phyloP scores from a whole-genome alignment of 2,113 vertebrate species.

The Pseudolaguvia tuberculata region DNA sequence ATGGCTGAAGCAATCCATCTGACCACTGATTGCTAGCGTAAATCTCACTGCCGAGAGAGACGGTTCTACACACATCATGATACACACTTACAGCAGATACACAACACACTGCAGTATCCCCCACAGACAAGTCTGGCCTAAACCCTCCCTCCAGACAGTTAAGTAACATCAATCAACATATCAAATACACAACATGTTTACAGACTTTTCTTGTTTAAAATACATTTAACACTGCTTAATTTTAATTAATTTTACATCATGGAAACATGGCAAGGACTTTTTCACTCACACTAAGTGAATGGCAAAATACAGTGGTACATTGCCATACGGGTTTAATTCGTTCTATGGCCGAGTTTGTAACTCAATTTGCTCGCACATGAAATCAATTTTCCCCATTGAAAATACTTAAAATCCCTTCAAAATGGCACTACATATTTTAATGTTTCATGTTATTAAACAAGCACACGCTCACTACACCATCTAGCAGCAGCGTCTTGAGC shows the following conservation, averaged over 20 bases:
- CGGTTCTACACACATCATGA: not conserved
- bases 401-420: too few species aligned
- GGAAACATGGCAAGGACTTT: not conserved
- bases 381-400: too few species aligned
- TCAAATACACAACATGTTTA: not conserved
- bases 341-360: too few species aligned
- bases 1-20: not conserved
- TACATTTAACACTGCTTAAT: not conserved
- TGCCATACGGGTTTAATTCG: too few species aligned
- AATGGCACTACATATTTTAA: too few species aligned
- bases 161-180: conserved; percentile 3
- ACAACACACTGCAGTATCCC: not conserved
- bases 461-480: too few species aligned
- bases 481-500: too few species aligned
- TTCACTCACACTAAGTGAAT: not conserved
- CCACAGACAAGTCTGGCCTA: conserved; percentile 9
- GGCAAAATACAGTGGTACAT: not conserved
- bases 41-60: not conserved
- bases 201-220: not conserved
- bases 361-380: too few species aligned
- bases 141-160: not conserved
- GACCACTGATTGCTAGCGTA: not conserved
- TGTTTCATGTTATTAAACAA: too few species aligned
- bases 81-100: not conserved
- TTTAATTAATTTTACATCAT: not conserved